phyloP scores from a whole-genome alignment of 2,888 invertebrate species.

The Agrochola macilenta region DNA sequence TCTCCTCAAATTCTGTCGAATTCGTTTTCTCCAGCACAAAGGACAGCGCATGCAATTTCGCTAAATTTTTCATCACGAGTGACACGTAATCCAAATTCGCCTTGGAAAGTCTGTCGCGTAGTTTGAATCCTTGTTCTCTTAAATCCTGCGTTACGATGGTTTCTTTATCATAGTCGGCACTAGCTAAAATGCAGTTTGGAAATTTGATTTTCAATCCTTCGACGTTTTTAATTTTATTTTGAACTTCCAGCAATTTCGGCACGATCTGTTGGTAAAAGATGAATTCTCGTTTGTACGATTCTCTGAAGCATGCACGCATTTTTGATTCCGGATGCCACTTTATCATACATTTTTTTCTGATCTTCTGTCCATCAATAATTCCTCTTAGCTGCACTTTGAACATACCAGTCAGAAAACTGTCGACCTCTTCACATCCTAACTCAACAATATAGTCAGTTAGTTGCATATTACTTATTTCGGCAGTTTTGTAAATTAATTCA shows the following conservation, averaged over 20 bases:
- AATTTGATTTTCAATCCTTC: constrained; percentile 84
- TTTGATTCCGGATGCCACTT: constrained; percentile 79
- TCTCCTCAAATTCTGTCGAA: constrained; percentile 72
- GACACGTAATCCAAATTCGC: constrained; percentile 75
- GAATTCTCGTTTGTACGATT: constrained; percentile 77
- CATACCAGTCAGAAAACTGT: constrained; percentile 74
- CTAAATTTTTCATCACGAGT: constrained; percentile 80
- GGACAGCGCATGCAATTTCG: constrained; percentile 81
- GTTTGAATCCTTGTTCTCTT: constrained; percentile 63
- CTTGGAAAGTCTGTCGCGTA: constrained; percentile 74
- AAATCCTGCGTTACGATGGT: constrained; percentile 70
- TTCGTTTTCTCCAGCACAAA: constrained; percentile 75
- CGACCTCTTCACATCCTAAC: constrained; percentile 77
- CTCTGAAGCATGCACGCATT: constrained; percentile 74
- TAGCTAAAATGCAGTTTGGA: constrained; percentile 77
- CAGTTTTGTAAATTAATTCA: constrained; percentile 76
- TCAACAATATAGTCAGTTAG: constrained; percentile 71
- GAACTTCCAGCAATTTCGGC: constrained; percentile 76
- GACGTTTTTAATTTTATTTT: constrained; percentile 74
- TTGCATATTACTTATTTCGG: constrained; percentile 71
- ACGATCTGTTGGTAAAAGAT: constrained; percentile 72
- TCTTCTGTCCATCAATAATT: constrained; percentile 73
- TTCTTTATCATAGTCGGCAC: constrained; percentile 76
- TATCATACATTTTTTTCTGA: constrained; percentile 72
- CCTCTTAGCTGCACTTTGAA: constrained; percentile 77